Evolutionary conservation across 2,797 vertebrate genomes (phyloP), one percentile per base, ranked within the genome.

Genomic region (Anabas testudineus): DNA sequence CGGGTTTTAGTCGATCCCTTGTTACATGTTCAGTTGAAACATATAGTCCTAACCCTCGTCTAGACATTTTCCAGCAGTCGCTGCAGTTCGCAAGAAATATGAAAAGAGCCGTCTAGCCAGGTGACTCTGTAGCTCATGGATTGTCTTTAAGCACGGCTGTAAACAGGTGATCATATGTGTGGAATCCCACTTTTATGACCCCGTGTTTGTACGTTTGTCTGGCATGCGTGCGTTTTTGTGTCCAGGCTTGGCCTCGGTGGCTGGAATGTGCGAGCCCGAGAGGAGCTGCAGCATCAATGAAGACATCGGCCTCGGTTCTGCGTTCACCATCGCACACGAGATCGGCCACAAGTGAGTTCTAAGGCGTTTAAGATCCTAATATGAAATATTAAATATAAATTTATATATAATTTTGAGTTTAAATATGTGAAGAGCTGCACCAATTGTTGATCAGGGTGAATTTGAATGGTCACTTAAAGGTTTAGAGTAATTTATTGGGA

Each of bases 241-340:
- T 93, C 83, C 92, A 99, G 97, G 98, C 89, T 94, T 99, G 95
- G 97, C 98, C 84, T 99, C 97, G 24, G 98, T 99, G 88, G 97
- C 97, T 93, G 98, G 98, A 94, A 99, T 99, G 98, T 99, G 97
- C 82, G 98, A 99, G 93, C 97, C 97, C 45, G 98, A 99, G 92
- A 94, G 98, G 88, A 99, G 98, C 89, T 99, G 97, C 95, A 99
- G 97, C 94, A 99, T 99, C 95, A 99, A 99, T 90, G 97, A 99
- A 96, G 97, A 99, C 93, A 98, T 99, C 90, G 98, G 98, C 90
- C 93, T 99, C 71, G 97, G 97, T 67, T 99, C 97, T 78, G 97
- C 98, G 87, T 99, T 99, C 95, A 99, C 98, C 92, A 99, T 99
- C 82, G 97, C 98, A 57, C 98, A 99, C 70, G 98, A 99, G 92